phyloP scores from a whole-genome alignment of 2,113 vertebrate genomes.

The Python bivittatus region DNA sequence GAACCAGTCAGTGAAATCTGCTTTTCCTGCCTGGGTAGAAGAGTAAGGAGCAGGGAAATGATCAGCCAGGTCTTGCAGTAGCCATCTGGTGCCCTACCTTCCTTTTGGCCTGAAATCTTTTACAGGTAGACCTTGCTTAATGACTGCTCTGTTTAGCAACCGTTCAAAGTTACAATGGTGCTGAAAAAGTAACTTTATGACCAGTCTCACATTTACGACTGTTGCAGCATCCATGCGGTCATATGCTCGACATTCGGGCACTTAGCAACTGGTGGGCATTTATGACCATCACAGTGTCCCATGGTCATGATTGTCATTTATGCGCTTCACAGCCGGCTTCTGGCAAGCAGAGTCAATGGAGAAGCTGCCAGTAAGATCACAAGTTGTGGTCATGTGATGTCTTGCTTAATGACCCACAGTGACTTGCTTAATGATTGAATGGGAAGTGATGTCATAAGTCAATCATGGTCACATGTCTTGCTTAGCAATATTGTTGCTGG shows the following conservation, averaged over 20 bases:
- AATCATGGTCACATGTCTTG: background rate
- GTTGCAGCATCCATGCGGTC: background rate
- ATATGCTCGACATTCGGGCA: background rate
- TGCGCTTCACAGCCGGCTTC: background rate
- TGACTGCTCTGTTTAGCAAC: background rate
- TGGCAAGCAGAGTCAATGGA: background rate
- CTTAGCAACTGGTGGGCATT: no score
- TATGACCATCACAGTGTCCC: no score
- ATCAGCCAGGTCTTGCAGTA: background rate
- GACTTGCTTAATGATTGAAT: background rate
- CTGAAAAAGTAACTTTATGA: background rate
- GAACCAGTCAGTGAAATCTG: background rate
- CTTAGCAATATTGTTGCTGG: background rate
- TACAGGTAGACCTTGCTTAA: background rate
- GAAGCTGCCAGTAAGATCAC: background rate
- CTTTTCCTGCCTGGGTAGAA: background rate
- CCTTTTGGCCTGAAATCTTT: background rate
- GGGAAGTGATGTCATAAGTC: background rate
- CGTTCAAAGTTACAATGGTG: background rate
- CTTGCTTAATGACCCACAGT: background rate
- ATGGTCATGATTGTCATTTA: background rate
- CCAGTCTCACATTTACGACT: background rate
- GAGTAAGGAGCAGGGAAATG: background rate
- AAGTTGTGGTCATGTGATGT: background rate
- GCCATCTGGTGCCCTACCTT: background rate